Percentiles rank a stretch among this genome's conserved stretches.
phyloP scores from a whole-genome alignment of 2,113 vertebrate genomes.

The Arizona elegans region DNA sequence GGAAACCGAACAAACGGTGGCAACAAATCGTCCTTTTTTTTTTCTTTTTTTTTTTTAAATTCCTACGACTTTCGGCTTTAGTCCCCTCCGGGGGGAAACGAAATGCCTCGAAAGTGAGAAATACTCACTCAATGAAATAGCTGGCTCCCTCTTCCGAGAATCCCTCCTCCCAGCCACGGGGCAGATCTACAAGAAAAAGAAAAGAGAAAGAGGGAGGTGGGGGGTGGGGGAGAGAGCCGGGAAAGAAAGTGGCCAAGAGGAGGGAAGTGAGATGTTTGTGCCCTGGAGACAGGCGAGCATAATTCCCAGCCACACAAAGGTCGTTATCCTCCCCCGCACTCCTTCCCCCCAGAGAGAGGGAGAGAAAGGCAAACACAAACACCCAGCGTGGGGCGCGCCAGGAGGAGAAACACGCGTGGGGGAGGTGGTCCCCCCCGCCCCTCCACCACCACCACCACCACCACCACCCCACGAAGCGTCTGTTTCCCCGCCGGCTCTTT shows the following conservation, averaged over 20 bases:
- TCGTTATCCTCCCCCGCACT: background rate
- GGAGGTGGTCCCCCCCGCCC: background rate
- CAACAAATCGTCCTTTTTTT: background rate
- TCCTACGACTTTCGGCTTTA: background rate
- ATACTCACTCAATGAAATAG: constrained; percentile 97
- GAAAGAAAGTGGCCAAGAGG: constrained; percentile 21
- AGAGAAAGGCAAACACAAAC: background rate
- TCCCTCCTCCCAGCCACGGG: constrained; percentile 95
- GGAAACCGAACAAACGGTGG: background rate
- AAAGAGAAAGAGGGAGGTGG: background rate
- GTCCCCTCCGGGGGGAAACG: background rate
- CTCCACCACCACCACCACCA: too few species aligned
- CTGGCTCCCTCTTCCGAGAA: constrained; percentile 97
- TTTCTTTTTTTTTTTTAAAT: too few species aligned
- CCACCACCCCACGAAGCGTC: background rate
- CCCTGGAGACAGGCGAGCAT: background rate
- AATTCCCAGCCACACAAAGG: constrained; percentile 20
- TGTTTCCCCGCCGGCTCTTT: background rate
- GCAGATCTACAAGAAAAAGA: constrained; percentile 76
- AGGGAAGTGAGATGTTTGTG: constrained; percentile 23
- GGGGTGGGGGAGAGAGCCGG: background rate
- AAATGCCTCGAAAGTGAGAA: background rate
- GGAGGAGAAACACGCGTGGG: background rate
- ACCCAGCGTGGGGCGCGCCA: background rate
- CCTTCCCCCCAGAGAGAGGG: background rate